Conservation (phyloP, 1,140 invertebrate species). For the Diachasma alloeum region DNA sequence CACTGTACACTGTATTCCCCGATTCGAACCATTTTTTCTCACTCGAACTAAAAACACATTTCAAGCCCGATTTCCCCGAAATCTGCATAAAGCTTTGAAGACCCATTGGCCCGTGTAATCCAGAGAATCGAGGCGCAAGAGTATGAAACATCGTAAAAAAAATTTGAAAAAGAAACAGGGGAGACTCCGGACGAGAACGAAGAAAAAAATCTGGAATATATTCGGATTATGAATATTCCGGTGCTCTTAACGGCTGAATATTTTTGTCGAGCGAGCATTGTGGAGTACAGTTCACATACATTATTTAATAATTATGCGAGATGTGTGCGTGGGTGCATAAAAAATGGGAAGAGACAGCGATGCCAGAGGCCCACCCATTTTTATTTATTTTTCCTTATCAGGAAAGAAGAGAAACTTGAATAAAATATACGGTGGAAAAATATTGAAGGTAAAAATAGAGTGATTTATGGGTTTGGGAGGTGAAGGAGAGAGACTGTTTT, state of each 20-base stretch:
- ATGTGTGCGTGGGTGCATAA: slow-evolving; percentile 7
- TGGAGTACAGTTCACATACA: background rate
- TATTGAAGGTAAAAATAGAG: background rate
- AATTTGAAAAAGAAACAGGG: background rate
- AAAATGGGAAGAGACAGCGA: background rate
- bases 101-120: background rate
- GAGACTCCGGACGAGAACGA: background rate
- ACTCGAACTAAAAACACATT: too few species aligned
- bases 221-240: slow-evolving; percentile 4
- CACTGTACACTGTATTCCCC: too few species aligned
- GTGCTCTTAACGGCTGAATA: background rate
- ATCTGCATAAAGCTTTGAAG: background rate
- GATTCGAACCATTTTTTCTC: too few species aligned
- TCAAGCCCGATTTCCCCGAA: background rate
- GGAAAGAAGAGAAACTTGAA: background rate
- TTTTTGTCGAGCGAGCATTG: slow-evolving; percentile 5
- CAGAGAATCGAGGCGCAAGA: background rate
- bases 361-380: background rate
- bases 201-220: slow-evolving; percentile 3
- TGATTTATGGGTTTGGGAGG: background rate
- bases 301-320: background rate
- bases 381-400: background rate
- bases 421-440: background rate
- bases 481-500: background rate
- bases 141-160: background rate